Evolutionary conservation across 2,113 vertebrate species (phyloP).

Genomic region (Oceanodroma tethys): DNA sequence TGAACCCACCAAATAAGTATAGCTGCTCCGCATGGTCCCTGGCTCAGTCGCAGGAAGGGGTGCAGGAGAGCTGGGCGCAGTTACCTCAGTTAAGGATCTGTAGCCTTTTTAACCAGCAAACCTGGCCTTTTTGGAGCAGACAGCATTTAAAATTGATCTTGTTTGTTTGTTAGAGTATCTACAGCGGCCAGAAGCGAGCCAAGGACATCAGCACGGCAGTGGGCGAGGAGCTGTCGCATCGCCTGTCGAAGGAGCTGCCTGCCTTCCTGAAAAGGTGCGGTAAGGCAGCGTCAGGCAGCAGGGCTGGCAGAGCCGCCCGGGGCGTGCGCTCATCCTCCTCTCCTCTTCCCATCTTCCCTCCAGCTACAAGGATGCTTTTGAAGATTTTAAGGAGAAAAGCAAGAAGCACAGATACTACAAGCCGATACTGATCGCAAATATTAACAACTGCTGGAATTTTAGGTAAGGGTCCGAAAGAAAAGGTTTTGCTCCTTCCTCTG

Average conservation of each 20-base stretch:
- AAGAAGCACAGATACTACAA: constrained; percentile 63
- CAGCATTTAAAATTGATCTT: rapidly evolving
- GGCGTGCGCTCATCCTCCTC: background rate
- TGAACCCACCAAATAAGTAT: background rate
- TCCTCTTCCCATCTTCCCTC: background rate
- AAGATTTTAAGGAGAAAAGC: constrained; percentile 75
- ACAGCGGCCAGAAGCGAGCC: constrained; percentile 60
- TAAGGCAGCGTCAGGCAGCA: rapidly evolving
- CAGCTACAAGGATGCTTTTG: constrained; percentile 81
- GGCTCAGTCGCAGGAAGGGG: background rate
- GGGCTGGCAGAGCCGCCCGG: background rate
- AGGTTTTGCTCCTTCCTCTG: background rate
- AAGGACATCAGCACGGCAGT: constrained; percentile 47
- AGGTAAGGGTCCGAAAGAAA: constrained; percentile 69
- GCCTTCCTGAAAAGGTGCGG: constrained; percentile 79
- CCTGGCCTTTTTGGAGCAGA: background rate
- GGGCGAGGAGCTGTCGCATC: constrained; percentile 8
- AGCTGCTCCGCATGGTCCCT: background rate
- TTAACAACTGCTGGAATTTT: constrained; percentile 83
- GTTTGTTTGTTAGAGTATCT: constrained; percentile 67
- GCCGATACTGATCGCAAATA: constrained; percentile 78
- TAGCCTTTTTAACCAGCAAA: background rate
- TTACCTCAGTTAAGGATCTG: background rate
- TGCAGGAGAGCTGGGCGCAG: background rate
- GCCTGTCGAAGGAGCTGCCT: constrained; percentile 71